Conservation (phyloP, 2,113 vertebrate species). For the Lipotes vexillifer region DNA sequence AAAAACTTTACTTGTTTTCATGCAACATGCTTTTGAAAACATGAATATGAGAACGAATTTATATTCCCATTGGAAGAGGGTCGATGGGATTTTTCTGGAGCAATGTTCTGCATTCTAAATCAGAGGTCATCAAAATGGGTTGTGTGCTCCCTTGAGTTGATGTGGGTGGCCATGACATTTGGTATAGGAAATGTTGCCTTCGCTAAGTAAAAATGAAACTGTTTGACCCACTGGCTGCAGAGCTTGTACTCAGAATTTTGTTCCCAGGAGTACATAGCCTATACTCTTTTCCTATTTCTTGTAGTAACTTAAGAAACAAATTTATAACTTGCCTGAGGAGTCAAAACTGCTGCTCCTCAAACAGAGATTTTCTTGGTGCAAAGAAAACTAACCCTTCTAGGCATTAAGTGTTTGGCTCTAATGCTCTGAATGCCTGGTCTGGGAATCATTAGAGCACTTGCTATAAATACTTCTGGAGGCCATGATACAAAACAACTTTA, state of each 20-base stretch:
- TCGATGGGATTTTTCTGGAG: background rate
- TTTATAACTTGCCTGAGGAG: background rate
- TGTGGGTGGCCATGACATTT: background rate
- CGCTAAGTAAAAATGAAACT: constrained; percentile 23
- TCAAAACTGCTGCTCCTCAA: background rate
- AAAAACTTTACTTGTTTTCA: constrained; percentile 20
- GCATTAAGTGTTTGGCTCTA: background rate
- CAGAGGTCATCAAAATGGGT: background rate
- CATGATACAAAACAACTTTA: background rate
- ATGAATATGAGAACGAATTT: background rate
- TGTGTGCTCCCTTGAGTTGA: background rate
- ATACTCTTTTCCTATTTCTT: background rate
- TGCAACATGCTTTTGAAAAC: constrained; percentile 5
- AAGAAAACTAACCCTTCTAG: background rate
- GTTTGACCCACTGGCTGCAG: background rate
- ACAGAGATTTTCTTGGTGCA: background rate
- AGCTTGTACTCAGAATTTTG: background rate
- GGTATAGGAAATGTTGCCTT: background rate
- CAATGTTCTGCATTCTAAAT: background rate
- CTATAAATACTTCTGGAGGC: background rate
- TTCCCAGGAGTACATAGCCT: background rate
- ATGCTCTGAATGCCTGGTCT: background rate
- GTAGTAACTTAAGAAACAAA: constrained; percentile 9
- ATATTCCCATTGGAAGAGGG: background rate
- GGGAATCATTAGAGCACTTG: background rate